Percentiles rank a stretch among this genome's conserved stretches.
Conservation (phyloP, 2,888 invertebrate genomes). For the Xestia c-nigrum region DNA sequence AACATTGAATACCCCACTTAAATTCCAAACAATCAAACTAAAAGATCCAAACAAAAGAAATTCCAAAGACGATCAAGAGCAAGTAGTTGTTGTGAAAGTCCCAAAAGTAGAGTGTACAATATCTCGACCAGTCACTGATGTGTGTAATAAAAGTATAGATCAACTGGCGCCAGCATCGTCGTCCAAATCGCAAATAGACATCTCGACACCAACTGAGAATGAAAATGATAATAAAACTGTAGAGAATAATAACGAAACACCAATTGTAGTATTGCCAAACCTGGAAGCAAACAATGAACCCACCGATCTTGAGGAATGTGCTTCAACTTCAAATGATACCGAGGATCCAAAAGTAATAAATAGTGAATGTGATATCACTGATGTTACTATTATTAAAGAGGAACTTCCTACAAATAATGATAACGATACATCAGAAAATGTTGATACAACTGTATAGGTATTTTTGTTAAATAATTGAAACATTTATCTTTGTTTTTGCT, state of each 20-base stretch:
- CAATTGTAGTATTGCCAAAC: conserved; percentile 10
- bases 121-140: conserved; percentile 66
- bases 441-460: conserved; percentile 42
- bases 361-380: conserved; percentile 26
- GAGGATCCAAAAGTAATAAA: conserved; percentile 27
- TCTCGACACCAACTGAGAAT: conserved; percentile 29
- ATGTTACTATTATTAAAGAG: conserved; percentile 26
- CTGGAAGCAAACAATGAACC: conserved; percentile 39
- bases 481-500: conserved; percentile 58
- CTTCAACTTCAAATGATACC: conserved; percentile 36
- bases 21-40: conserved; percentile 93
- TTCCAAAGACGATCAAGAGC: conserved; percentile 80
- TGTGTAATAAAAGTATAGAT: conserved; percentile 48
- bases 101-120: conserved; percentile 82
- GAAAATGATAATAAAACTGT: conserved; percentile 23
- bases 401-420: conserved; percentile 32
- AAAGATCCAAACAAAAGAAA: conserved; percentile 80
- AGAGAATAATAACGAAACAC: conserved; percentile 25
- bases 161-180: conserved; percentile 26
- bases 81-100: conserved; percentile 85
- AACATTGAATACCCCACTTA: conserved; percentile 76
- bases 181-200: conserved; percentile 22
- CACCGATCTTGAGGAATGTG: conserved; percentile 44
- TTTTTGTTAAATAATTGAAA: conserved; percentile 37
- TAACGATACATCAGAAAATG: conserved; percentile 29